Evolutionary conservation across 2,888 invertebrate genomes (phyloP), one percentile per base, ranked within the genome.

Genomic region (Heliconius sara): DNA sequence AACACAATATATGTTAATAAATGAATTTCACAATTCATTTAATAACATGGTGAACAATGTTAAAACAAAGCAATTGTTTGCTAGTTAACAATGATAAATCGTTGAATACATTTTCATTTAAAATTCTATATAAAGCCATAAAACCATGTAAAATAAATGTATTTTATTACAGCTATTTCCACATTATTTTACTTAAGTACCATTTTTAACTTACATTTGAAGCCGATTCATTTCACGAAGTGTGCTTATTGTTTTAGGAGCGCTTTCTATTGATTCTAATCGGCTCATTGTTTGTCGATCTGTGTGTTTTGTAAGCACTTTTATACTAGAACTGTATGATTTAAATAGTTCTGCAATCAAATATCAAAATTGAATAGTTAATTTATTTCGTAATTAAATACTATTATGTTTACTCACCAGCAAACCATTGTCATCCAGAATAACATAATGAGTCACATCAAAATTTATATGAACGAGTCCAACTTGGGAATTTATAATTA

Each of bases 251-350:
- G 74, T 39, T 74, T 74, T 74, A 60, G 63, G 25, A 25, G 13
- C 25, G 3, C 63, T 22, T 74, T 63, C 63, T 63, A 27, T 25
- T 3, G 22, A 52, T 52, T 52, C 19, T 52, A 22, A 52, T 52
- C 2, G 52, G 52, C 52, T 22, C 10, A 63, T 43, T 74, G 16
- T 63, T 63, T n/a, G 39, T 27, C 39, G 25, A n/a, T 73, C 34
- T 73, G 60, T 19, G 43, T 43, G 39, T 74, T 60, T 74, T 63
- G 65, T 65, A 63, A 63, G 43, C 39, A 63, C 25, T 74, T 74
- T 74, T 65, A 25, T 25, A 25, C 19, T 19, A 39, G n/a, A 25
- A 19, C 57, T 65, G n/a, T 74, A 43, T 63, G 22, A 19, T 65
- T 63, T 65, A 74, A 65, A 74, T 25, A 65, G 43, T 43, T 65